Conservation (phyloP, 2,888 invertebrate genomes). For the Nemotelus nigrinus region DNA sequence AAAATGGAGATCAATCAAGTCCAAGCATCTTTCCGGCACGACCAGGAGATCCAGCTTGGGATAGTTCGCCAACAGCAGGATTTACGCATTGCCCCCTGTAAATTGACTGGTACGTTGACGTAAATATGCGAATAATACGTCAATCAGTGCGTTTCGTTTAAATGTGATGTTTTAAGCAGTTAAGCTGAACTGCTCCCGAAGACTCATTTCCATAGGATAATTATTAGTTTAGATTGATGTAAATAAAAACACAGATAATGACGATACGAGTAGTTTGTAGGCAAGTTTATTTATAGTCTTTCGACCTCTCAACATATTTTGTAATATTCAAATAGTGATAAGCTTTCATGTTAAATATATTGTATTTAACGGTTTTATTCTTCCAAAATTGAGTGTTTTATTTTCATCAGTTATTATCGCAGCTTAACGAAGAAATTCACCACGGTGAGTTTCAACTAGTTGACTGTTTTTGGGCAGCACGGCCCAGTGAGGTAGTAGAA, state of each 20-base stretch:
- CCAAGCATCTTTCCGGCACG: background rate
- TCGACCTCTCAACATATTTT: slow-evolving; percentile 20
- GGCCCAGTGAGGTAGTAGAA: too few relatives aligned
- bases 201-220: slow-evolving; percentile 27
- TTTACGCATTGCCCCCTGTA: slow-evolving; percentile 25
- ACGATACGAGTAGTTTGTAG: background rate
- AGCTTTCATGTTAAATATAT: slow-evolving; percentile 30
- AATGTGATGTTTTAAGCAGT: slow-evolving; percentile 30
- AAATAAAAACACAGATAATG: background rate
- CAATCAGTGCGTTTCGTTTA: slow-evolving; percentile 28
- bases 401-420: too few relatives aligned
- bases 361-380: slow-evolving; percentile 23
- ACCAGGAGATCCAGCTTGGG: slow-evolving; percentile 22
- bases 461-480: too few relatives aligned
- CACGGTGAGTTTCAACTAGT: too few relatives aligned
- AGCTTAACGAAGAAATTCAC: too few relatives aligned
- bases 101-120: background rate
- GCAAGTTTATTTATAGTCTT: slow-evolving; percentile 17
- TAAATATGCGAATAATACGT: slow-evolving; percentile 19
- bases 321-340: slow-evolving; percentile 12
- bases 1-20: background rate
- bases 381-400: background rate
- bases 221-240: slow-evolving; percentile 4
- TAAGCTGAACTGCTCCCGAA: background rate
- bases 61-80: slow-evolving; percentile 19